Evolutionary conservation across 35 echinoderm and acorn worm species (phyloP).

Genomic region (Eucidaris tribuloides): DNA sequence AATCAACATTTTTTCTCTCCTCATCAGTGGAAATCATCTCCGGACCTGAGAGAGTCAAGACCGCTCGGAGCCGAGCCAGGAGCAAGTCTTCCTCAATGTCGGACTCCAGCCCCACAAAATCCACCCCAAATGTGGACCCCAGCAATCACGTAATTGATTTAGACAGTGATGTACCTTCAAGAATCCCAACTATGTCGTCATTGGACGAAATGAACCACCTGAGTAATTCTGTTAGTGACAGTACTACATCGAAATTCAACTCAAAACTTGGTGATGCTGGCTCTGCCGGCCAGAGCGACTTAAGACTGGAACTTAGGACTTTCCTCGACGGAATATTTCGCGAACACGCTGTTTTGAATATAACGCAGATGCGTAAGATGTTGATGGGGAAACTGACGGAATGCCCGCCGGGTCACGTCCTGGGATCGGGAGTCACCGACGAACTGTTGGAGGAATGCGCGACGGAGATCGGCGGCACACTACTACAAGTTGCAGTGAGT

Average conservation of each 20-base stretch:
- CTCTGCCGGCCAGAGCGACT: slow-evolving; percentile 4
- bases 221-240: background rate
- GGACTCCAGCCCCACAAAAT: slow-evolving; percentile 24
- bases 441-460: slow-evolving; percentile 56
- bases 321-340: slow-evolving; percentile 60
- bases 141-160: slow-evolving; percentile 13
- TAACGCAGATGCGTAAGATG: slow-evolving; percentile 59
- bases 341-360: slow-evolving; percentile 37
- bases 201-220: background rate
- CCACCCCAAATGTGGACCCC: background rate
- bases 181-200: background rate
- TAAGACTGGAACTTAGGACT: slow-evolving; percentile 29
- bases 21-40: slow-evolving; percentile 58
- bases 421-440: slow-evolving; percentile 50
- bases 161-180: background rate
- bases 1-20: background rate
- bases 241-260: background rate
- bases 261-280: background rate
- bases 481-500: slow-evolving; percentile 73
- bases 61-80: slow-evolving; percentile 43
- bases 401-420: slow-evolving; percentile 30
- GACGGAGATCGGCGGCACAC: slow-evolving; percentile 38
- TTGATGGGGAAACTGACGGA: slow-evolving; percentile 44
- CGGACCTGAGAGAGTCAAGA: slow-evolving; percentile 69
- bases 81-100: slow-evolving; percentile 40